Evolutionary conservation across 2,113 vertebrate genomes (phyloP), one percentile per base, ranked within the genome.

Genomic region (Atherinomorus stipes): DNA sequence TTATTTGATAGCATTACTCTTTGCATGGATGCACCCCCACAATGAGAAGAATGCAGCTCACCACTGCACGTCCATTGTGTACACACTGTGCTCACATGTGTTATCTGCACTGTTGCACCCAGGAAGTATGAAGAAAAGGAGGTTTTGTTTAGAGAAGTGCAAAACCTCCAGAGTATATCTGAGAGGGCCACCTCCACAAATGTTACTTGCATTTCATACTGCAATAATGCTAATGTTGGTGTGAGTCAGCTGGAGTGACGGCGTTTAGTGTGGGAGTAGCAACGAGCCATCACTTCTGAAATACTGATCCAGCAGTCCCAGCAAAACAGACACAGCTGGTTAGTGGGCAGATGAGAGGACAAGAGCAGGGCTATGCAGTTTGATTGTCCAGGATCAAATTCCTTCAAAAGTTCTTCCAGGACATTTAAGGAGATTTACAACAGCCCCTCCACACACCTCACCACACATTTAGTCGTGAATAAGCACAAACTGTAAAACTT

Each of bases 311-410:
- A 86, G 73, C 73, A 77, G 26, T 38, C 64, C 59, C 53, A 69
- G 62, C 68, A 84, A 73, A 74, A 76, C 37, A 68, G 44, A 78
- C 76, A 85, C 91, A 91, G 88, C 88, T 91, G 89, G 88, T 75
- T 59, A 12, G 85, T 89, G 78, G 84, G 87, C 81, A 66, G 87
- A 71, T 70, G 50, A 65, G 68, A 79, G 57, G 78, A 66, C 26
- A 13, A 19, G 51, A 69, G 58, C 34, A 15, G 63, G 68, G 79
- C 60, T 65, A 59, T 54, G 26, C 15, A 49, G 70, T 82, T 66
- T 78, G n/a, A 73, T 81, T 42, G 42, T 22, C 22, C 31, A 31
- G 8, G 64, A 45, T 59, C 50, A 12, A n/a, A 69, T 71, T 25
- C 26, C 67, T 57, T 59, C 15, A 38, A 19, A 71, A 42, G 37